Conservation (phyloP, 2,888 invertebrate genomes). For the Dryadula phaetusa region DNA sequence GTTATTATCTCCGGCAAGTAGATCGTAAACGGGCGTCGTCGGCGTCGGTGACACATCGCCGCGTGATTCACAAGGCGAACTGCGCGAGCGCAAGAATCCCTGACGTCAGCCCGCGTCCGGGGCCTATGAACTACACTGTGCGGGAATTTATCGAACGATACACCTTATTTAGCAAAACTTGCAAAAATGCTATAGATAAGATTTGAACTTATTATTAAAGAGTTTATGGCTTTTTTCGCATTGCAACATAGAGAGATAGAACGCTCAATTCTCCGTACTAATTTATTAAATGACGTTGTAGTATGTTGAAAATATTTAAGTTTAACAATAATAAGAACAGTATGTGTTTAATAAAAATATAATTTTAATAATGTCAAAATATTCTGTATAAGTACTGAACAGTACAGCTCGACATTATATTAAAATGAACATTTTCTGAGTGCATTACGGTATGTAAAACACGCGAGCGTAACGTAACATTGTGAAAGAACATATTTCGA, state of each 20-base stretch:
- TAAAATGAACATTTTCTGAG: not conserved
- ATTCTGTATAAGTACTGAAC: not conserved
- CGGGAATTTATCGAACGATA: slow-evolving; percentile 45
- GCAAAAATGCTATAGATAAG: no score
- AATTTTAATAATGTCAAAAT: no score
- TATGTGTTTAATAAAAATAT: no score
- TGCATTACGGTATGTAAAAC: slow-evolving; percentile 14
- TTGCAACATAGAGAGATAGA: no score
- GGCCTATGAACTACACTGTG: slow-evolving; percentile 53
- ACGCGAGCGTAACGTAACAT: slow-evolving; percentile 15
- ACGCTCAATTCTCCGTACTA: no score
- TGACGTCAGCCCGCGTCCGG: slow-evolving; percentile 78
- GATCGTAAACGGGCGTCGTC: slow-evolving; percentile 57
- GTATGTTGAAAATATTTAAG: no score
- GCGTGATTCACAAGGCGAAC: slow-evolving; percentile 70
- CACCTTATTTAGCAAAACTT: not conserved
- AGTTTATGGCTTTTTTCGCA: no score
- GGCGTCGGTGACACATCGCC: slow-evolving; percentile 72
- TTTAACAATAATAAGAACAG: no score
- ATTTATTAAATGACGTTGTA: no score
- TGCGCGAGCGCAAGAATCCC: slow-evolving; percentile 70
- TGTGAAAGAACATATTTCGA: slow-evolving; percentile 28
- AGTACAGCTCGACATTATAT: not conserved
- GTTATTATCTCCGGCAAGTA: slow-evolving; percentile 56
- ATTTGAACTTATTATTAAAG: no score